Base-by-base conservation (phyloP, 1,140 invertebrate genomes). In the Trichomalopsis sarcophagae region DNA sequence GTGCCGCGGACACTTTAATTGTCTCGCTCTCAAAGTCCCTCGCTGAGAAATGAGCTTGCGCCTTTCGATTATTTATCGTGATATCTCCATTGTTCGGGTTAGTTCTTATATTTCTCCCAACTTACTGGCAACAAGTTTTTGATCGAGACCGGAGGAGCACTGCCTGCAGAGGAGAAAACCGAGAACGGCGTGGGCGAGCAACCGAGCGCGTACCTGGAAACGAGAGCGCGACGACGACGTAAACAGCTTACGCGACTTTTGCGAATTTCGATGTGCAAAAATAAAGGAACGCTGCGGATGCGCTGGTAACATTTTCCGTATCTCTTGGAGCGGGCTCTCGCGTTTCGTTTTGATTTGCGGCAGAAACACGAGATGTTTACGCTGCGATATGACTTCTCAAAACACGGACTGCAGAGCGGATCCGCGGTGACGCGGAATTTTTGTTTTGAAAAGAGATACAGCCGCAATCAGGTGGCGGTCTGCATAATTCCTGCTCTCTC, bases 131-230 rank as follows among this genome's bases (percentile, higher is more conserved):
- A 27, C 27, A 27, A 27, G 27, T 27, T 27, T 2, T 27, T 27
- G 27, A 27, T 27, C 27, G 1, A 27, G 27, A 27, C 27, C 27
- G 27, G 1, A 27, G 27, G 27, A 27, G 27, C 27, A 27, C 27
- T 27, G 27, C 1, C 27, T 27, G 27, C 1, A 27, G 27, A 27
- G 27, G 27, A 27, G 27, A 27, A 27, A 27, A 27, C 1, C 27
- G 27, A 27, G 27, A 27, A 75, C 27, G 77, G 88, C 88, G 91
- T 91, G 90, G 91, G 90, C 90, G 90, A 89, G 88, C 88, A 88
- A 90, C 89, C 88, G 86, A 89, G 89, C 89, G 88, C 79, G 36
- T 82, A 74, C 81, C 44, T 5, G 78, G 85, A 87, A 87, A 87
- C 33, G 50, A 68, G 79, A 50, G 14, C 4, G 14, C n/a, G 36